Conservation (phyloP, 2,113 vertebrate species). For the Eulemur macaco region DNA sequence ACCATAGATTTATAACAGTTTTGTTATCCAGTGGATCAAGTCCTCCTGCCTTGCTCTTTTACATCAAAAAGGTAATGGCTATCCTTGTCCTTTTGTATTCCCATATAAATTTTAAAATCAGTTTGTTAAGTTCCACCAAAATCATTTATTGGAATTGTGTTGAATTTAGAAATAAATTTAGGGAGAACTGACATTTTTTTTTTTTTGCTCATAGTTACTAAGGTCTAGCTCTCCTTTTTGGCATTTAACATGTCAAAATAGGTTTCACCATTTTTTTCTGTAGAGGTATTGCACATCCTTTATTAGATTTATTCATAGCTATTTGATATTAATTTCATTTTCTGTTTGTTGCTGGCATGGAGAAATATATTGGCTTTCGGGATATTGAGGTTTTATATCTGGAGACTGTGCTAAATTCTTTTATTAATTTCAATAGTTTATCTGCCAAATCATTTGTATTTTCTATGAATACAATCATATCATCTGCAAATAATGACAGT, state of each 20-base stretch:
- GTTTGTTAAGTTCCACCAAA: conserved; percentile 28
- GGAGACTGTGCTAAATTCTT: not conserved
- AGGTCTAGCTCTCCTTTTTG: not conserved
- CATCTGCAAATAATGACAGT: not conserved
- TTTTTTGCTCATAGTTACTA: not conserved
- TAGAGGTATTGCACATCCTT: not conserved
- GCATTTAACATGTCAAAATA: conserved; percentile 23
- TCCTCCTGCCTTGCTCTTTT: not conserved
- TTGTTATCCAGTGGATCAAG: not conserved
- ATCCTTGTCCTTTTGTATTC: conserved; percentile 38
- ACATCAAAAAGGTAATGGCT: not conserved
- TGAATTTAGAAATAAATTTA: conserved; percentile 50
- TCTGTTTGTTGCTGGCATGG: conserved; percentile 21
- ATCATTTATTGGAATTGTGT: not conserved
- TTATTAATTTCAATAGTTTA: conserved; percentile 38
- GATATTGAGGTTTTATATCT: not conserved
- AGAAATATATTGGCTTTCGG: conserved; percentile 35
- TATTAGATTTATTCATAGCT: conserved; percentile 41
- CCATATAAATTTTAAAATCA: conserved; percentile 39
- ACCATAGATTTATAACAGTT: not conserved
- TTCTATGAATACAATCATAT: conserved; percentile 30
- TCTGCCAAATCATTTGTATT: conserved; percentile 8
- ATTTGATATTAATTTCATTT: conserved; percentile 49
- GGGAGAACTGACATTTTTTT: not conserved
- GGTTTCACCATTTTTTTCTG: not conserved